A percentile compares a stretch with the other conserved stretches of the same genome.
Conservation (phyloP, 2,888 invertebrate species). For the Cephonodes hylas region DNA sequence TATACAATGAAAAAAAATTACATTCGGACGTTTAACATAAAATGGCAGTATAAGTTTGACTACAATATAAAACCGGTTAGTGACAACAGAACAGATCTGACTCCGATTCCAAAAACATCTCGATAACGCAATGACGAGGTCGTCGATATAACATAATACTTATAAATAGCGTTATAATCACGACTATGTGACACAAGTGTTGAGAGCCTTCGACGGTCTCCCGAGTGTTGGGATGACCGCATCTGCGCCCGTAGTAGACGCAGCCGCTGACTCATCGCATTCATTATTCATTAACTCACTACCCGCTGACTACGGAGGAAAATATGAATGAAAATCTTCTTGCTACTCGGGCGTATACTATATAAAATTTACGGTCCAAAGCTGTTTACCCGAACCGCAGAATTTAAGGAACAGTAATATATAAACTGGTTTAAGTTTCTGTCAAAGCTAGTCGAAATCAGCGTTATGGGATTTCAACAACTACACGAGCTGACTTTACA, state of each 20-base stretch:
- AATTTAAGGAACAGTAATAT: no score
- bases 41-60: no score
- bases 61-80: no score
- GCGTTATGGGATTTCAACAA: no score
- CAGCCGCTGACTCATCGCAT: background rate
- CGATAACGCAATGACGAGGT: background rate
- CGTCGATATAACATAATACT: background rate
- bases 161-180: background rate
- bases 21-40: no score
- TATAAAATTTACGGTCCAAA: no score
- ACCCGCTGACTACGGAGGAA: background rate
- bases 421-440: no score
- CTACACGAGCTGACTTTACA: no score
- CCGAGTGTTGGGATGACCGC: slow-evolving; percentile 1
- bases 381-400: no score
- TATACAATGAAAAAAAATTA: no score
- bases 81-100: background rate
- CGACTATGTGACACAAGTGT: background rate
- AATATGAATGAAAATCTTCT: slow-evolving; percentile 3
- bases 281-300: background rate
- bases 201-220: background rate
- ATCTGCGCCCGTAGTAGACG: background rate
- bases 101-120: background rate
- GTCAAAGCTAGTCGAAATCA: no score
- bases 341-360: background rate